Base-by-base conservation (phyloP, 2,113 vertebrate genomes). In the Leptodactylus fuscus region DNA sequence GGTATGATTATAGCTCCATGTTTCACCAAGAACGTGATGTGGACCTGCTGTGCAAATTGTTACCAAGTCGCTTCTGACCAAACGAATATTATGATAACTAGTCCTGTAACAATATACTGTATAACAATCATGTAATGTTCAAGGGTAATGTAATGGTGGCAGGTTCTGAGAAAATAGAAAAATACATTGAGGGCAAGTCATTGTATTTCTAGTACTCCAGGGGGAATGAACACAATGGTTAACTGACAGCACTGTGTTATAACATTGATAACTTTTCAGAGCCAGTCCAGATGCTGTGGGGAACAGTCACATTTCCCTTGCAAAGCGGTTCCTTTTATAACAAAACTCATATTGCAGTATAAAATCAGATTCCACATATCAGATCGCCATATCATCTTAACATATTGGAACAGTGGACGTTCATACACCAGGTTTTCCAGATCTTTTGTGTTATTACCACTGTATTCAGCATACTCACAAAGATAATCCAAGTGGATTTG, bases 401-500 rank as follows among this genome's bases (percentile, higher is more conserved):
- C 1, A 58, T 9, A 77, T 12, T 6, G 11, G 22, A 75, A 49
- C 34, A 80, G 27, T 27, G 13, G 2, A 7, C 20, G n/a, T 77
- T 22, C 10, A 36, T 34, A 51, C 12, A 0, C 32, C 7, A 8
- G 38, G 20, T 20, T 32, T 36, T 36, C 46, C 34, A 4, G 29
- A 16, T 41, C 55, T 58, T 11, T 18, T 38, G 49, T 49, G 18
- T 73, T 38, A 22, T 46, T n/a, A 22, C 18, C 20, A 9, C 46
- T 49, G 46, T 9, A 18, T 36, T 53, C 20, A 6, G 22, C 2
- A 24, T 80, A 36, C 38, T 44, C 7, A 27, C 29, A 80, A 5
- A 16, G 22, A 16, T 55, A 78, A 78, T 78, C 49, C 32, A 38
- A 11, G 49, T 36, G 49, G 49, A 78, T 78, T 55, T 78, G 49